These are phyloP conservation scores for Schizopygopsis malacanthus DNA, from an alignment of 2,797 vertebrate genomes.

Conservation along the genomic window DNA sequence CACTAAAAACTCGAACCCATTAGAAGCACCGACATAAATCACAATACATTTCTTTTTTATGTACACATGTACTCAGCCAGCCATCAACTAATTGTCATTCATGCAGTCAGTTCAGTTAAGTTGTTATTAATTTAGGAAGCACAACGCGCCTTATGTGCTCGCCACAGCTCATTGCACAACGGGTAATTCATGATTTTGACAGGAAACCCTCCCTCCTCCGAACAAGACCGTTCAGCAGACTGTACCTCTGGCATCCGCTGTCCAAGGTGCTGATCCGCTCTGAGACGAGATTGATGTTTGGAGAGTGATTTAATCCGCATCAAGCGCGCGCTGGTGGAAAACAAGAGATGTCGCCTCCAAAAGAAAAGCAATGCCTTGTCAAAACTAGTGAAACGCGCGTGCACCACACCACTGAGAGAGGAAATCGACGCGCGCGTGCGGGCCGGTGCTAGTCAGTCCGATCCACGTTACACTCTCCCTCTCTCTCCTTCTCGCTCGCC, in stretches of 20 bases:
- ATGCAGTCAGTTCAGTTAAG: slow-evolving; percentile 39
- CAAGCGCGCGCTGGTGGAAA: slow-evolving; percentile 35
- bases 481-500: slow-evolving; percentile 31
- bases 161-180: slow-evolving; percentile 45
- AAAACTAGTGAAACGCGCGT: slow-evolving; percentile 47
- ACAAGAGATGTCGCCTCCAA: slow-evolving; percentile 38
- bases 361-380: slow-evolving; percentile 27
- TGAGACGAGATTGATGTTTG: slow-evolving; percentile 46
- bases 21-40: slow-evolving; percentile 10
- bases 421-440: slow-evolving; percentile 31
- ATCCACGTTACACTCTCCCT: slow-evolving; percentile 44
- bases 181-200: slow-evolving; percentile 46
- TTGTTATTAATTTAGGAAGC: slow-evolving; percentile 47
- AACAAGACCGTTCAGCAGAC: slow-evolving; percentile 45
- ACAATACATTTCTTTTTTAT: slow-evolving; percentile 21
- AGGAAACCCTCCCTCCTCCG: slow-evolving; percentile 28
- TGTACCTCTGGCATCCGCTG: slow-evolving; percentile 55
- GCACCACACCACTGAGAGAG: slow-evolving; percentile 19
- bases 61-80: slow-evolving; percentile 13
- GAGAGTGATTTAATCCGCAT: slow-evolving; percentile 57
- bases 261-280: slow-evolving; percentile 54
- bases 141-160: slow-evolving; percentile 39
- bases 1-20: slow-evolving; percentile 24
- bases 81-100: slow-evolving; percentile 45
- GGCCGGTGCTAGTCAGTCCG: slow-evolving; percentile 28